Evolutionary conservation across 1,140 invertebrate species (phyloP), one percentile per base, ranked within the genome.

Genomic region (Samia ricini): DNA sequence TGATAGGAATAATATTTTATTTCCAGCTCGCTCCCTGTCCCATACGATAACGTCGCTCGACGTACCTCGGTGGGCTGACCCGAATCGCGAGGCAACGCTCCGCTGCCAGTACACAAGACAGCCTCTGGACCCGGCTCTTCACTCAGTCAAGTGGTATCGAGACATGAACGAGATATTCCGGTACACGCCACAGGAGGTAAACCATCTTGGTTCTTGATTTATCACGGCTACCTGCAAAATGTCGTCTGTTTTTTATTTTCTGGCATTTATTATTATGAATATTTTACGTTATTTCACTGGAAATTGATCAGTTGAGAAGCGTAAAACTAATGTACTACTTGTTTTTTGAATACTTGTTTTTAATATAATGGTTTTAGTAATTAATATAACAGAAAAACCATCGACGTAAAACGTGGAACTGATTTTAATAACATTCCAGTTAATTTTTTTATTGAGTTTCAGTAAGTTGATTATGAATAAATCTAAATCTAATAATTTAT

Each of bases 111-210:
- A 89, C 70, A 58, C 70, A 3, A 64, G 78, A 18, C 82, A 85
- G 54, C 73, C 74, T 0, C 70, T 71, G 15, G 87, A 89, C 51
- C 83, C 87, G 0, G 71, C 82, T 0, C 64, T 89, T 4, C 87
- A 89, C 64, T 89, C 85, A 18, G 87, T 89, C 64, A 89, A 88
- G 74, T 89, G 85, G 86, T 89, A 89, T 71, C 60, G 77, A 21
- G 82, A 74, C 8, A 79, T 68, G 24, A 67, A 88, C 61, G 87
- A 89, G 68, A 88, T 89, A 42, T 88, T 89, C 66, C 66, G 87
- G 64, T 89, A 86, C 36, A 88, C 83, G 1, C 82, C 83, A 1
- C 83, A 86, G 63, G 85, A 88, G 79, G 85, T 88, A 67, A 75
- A 42, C 63, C 0, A 10, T 10, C 7, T 23, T 6, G n/a, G n/a